Evolutionary conservation across 2,888 invertebrate species (phyloP).

Genomic region (Rhingia campestris): DNA sequence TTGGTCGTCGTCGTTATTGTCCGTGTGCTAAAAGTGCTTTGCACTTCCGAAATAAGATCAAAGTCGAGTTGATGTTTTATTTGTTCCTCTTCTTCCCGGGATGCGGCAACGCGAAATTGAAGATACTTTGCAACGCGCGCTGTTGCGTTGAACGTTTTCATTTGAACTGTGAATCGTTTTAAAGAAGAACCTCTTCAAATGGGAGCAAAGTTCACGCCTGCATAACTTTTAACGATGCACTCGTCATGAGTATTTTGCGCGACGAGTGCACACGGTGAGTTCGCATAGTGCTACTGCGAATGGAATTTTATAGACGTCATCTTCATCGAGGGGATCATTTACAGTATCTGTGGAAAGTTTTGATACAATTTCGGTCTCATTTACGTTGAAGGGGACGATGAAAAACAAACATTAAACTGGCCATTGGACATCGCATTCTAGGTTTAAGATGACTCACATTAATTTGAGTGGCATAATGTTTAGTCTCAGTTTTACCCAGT

Average conservation of each 20-base stretch:
- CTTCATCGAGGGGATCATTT: not conserved
- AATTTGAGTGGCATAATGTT: too few species aligned
- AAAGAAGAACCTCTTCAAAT: constrained; percentile 68
- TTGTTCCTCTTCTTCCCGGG: constrained; percentile 3
- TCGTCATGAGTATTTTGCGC: constrained; percentile 61
- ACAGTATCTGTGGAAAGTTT: constrained; percentile 41
- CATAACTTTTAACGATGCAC: constrained; percentile 69
- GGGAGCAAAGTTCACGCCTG: constrained; percentile 72
- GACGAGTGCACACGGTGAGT: constrained; percentile 31
- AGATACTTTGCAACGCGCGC: constrained; percentile 21
- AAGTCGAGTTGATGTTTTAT: constrained; percentile 58
- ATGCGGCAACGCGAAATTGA: not conserved
- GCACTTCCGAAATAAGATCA: constrained; percentile 73
- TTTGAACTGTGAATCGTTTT: constrained; percentile 53
- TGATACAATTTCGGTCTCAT: not conserved
- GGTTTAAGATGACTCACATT: too few species aligned
- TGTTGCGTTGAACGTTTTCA: constrained; percentile 43
- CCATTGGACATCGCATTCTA: too few species aligned
- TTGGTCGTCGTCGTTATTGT: not conserved
- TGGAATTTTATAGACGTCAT: constrained; percentile 28
- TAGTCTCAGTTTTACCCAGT: too few species aligned
- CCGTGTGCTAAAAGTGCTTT: constrained; percentile 61
- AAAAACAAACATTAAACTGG: too few species aligned
- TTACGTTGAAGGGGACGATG: too few species aligned
- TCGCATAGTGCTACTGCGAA: constrained; percentile 58